These are phyloP conservation scores for Macrotis lagotis DNA, from an alignment of 2,113 vertebrate species.

Conservation along the genomic window DNA sequence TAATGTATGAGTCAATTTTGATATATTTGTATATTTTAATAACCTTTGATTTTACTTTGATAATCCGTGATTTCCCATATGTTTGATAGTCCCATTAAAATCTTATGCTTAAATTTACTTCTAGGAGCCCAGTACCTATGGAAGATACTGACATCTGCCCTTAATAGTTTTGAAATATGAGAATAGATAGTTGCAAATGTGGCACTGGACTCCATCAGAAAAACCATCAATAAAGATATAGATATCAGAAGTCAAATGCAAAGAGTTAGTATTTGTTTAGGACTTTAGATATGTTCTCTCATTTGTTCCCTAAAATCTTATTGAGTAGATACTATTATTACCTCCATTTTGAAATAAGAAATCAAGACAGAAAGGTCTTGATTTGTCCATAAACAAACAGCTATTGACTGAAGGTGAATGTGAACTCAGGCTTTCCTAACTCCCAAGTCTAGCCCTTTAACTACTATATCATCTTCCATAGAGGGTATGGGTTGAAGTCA, in stretches of 20 bases:
- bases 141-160: not conserved
- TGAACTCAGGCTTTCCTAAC: not conserved
- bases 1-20: not conserved
- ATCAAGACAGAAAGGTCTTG: not conserved
- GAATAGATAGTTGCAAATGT: not conserved
- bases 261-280: not conserved
- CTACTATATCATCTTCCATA: not conserved
- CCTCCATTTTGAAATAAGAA: not conserved
- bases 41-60: not conserved
- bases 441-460: not conserved
- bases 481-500: not conserved
- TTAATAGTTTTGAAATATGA: not conserved
- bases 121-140: no score
- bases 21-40: not conserved
- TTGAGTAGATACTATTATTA: not conserved
- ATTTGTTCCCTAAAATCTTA: not conserved
- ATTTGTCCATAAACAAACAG: not conserved
- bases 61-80: not conserved
- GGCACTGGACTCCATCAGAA: not conserved
- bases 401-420: not conserved
- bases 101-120: not conserved
- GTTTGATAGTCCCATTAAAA: not conserved
- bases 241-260: not conserved
- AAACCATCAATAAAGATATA: not conserved
- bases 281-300: not conserved